Evolutionary conservation across 1,140 invertebrate genomes (phyloP), one percentile per base, ranked within the genome.

Genomic region (Drosophila bocqueti): DNA sequence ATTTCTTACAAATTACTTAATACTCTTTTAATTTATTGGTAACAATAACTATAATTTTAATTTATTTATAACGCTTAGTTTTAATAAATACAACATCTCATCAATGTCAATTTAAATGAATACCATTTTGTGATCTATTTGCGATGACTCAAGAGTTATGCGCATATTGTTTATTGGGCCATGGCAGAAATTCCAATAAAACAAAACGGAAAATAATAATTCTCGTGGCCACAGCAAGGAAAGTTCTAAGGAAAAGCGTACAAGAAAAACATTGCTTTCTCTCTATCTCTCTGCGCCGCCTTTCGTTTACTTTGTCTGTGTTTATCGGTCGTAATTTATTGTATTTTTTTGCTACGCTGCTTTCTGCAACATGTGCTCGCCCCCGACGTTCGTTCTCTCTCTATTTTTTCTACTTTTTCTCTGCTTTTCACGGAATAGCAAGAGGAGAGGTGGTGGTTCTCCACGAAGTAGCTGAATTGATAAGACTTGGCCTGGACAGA

Each of bases 281-380:
- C 21, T 29, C 26, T 18, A 10, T 36, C 62, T 24, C 26, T 38
- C 21, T 36, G 6, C 42, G 16, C n/a, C 11, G 29, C 21, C 26
- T 38, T 40, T 68, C 45, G 52, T 55, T 55, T 68, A 34, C 59
- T 66, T 67, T 49, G 62, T 67, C 62, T 50, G 63, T 67, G 62
- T 68, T 68, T 68, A 68, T 68, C 66, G 38, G 18, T 67, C 46
- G 66, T 50, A 67, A 69, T 68, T 69, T 69, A 69, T 69, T 69
- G 66, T 69, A 52, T 68, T 69, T 69, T 68, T 68, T 26, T 24
- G 67, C 62, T 42, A 67, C 65, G 29, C 43, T 47, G 61, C 45
- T 68, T 68, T 69, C 64, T 68, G 63, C 66, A 69, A 69, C 66
- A 69, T 69, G 66, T 69, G 66, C 66, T 47, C 18, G 34, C 31